These are phyloP conservation scores for Labeo catla DNA, from an alignment of 2,113 vertebrate species.

Conservation along the genomic window DNA sequence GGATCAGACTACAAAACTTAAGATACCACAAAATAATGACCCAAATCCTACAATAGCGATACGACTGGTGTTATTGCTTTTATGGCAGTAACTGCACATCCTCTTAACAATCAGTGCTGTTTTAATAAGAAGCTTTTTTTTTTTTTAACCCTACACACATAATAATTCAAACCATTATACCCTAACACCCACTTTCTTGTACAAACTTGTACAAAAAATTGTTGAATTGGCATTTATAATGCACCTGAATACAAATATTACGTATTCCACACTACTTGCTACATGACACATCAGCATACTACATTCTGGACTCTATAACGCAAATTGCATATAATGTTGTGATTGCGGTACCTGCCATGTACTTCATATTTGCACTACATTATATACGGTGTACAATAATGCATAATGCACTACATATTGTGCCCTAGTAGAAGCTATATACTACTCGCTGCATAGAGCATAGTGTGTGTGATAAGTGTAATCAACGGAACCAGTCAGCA, in stretches of 20 bases:
- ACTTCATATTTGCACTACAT: slow-evolving; percentile 39
- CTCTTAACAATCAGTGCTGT: background rate
- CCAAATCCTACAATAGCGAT: background rate
- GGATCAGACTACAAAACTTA: background rate
- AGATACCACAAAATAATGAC: background rate
- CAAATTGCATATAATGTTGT: background rate
- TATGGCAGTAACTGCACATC: background rate
- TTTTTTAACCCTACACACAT: background rate
- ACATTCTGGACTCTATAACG: background rate
- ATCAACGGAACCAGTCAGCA: background rate
- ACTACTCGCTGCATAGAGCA: background rate
- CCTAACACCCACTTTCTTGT: background rate
- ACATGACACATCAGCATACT: background rate
- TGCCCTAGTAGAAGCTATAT: background rate
- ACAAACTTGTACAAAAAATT: background rate
- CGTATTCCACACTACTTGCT: background rate
- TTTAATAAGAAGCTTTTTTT: background rate
- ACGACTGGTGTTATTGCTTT: background rate
- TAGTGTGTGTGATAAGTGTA: background rate
- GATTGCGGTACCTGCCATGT: background rate
- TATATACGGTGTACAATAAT: background rate
- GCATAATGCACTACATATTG: background rate
- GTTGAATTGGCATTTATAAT: slow-evolving; percentile 1
- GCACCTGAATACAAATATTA: slow-evolving; percentile 7
- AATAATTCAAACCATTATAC: background rate